Evolutionary conservation across 2,797 vertebrate genomes (phyloP).

Genomic region (Serranus cabrilla): DNA sequence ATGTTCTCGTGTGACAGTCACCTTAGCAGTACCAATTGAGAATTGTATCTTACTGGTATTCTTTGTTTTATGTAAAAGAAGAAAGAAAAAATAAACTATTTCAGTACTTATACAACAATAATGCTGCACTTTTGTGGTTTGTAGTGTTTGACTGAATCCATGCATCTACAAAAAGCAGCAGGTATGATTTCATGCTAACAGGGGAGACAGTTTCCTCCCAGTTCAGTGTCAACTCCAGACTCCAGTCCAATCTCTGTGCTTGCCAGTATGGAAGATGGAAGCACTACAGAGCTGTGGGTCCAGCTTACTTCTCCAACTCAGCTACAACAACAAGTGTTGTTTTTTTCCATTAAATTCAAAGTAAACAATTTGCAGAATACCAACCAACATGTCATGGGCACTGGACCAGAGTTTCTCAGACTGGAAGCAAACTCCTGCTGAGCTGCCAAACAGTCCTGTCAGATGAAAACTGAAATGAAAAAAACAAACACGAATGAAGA

Average conservation of each 20-base stretch:
- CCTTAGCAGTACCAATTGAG: conserved; percentile 63
- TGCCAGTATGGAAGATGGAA: conserved; percentile 22
- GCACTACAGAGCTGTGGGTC: not conserved
- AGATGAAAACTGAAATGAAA: conserved; percentile 11
- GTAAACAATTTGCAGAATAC: conserved; percentile 21
- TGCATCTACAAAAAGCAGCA: not conserved
- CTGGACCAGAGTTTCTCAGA: conserved; percentile 7
- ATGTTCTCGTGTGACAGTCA: conserved; percentile 75
- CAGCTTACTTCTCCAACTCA: conserved; percentile 5
- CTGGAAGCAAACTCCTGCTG: conserved; percentile 33
- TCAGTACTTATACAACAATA: conserved; percentile 67
- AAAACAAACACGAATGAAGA: conserved; percentile 9
- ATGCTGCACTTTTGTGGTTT: conserved; percentile 10
- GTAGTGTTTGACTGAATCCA: conserved; percentile 13
- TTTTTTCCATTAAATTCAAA: conserved; percentile 29
- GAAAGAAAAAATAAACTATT: conserved; percentile 78
- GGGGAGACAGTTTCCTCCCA: not conserved
- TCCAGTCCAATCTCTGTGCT: not conserved
- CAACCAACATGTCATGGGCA: conserved; percentile 1
- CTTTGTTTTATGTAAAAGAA: conserved; percentile 76
- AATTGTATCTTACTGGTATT: conserved; percentile 70
- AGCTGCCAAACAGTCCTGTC: conserved; percentile 6
- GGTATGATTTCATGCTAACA: not conserved
- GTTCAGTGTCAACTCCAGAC: conserved; percentile 2
- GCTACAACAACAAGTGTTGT: not conserved